Percentiles rank a stretch among this genome's conserved stretches.
phyloP scores from a whole-genome alignment of 2,888 invertebrate species.

The Pseudococcus viburni region DNA sequence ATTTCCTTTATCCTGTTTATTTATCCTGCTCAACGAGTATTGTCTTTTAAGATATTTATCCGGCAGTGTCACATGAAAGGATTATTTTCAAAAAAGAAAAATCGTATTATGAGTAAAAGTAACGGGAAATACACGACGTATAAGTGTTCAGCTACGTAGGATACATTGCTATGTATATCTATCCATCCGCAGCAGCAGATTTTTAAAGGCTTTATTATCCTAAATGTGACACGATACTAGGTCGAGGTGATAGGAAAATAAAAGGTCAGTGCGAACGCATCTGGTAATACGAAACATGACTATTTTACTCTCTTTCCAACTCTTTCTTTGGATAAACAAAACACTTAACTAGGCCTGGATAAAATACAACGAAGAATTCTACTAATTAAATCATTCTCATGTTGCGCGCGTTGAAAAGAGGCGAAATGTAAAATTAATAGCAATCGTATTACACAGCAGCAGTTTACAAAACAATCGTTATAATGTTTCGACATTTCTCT shows the following conservation, averaged over 20 bases:
- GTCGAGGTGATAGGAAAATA: background rate
- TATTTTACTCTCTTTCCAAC: background rate
- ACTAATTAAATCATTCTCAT: conserved; percentile 29
- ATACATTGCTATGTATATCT: background rate
- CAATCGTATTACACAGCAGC: background rate
- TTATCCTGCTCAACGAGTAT: conserved; percentile 17
- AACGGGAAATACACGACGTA: background rate
- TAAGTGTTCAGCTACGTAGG: background rate
- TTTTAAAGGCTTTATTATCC: background rate
- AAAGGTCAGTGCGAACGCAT: background rate
- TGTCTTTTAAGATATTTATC: conserved; percentile 46
- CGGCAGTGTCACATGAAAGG: conserved; percentile 16
- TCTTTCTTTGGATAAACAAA: background rate
- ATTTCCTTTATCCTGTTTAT: conserved; percentile 20
- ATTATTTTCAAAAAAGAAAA: conserved; percentile 3
- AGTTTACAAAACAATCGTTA: conserved; percentile 32
- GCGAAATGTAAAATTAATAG: background rate
- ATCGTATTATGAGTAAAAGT: background rate
- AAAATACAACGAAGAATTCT: too few species aligned
- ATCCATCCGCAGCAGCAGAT: background rate
- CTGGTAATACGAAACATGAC: background rate
- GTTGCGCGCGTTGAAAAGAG: background rate
- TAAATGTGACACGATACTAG: background rate
- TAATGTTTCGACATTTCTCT: conserved; percentile 31
- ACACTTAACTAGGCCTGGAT: background rate